Evolutionary conservation across 2,888 invertebrate genomes (phyloP).

Genomic region (Neria commutata): DNA sequence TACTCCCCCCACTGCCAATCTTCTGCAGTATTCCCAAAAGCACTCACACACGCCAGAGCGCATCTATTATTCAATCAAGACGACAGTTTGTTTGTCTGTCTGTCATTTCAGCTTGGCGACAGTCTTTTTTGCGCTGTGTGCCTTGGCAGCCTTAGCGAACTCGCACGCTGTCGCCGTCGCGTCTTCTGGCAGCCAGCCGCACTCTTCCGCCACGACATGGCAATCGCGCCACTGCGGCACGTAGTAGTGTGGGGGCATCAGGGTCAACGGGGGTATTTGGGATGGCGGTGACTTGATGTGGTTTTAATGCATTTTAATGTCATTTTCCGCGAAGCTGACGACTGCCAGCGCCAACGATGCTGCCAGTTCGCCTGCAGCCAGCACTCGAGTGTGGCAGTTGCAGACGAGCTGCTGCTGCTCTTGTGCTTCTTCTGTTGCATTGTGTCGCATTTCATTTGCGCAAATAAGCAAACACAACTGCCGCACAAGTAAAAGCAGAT

Average conservation of each 20-base stretch:
- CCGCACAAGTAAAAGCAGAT: conserved; percentile 19
- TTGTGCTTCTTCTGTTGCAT: background rate
- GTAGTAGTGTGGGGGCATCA: background rate
- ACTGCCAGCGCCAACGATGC: background rate
- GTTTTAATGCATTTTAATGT: conserved; percentile 53
- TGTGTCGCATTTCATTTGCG: background rate
- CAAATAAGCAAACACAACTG: background rate
- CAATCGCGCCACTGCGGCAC: no score
- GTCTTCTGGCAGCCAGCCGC: no score
- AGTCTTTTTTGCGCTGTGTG: no score
- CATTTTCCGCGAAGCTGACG: conserved; percentile 46
- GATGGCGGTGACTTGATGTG: conserved; percentile 25
- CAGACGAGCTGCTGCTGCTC: no score
- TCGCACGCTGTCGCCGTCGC: no score
- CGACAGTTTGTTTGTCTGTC: background rate
- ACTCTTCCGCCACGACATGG: no score
- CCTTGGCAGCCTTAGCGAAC: no score
- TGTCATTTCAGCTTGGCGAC: no score
- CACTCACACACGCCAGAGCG: background rate
- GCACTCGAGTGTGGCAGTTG: conserved; percentile 8
- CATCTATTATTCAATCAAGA: background rate
- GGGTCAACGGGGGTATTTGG: no score
- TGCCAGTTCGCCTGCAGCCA: conserved; percentile 24
- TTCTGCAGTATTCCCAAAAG: background rate
- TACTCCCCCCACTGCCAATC: background rate